These are phyloP conservation scores for Metacarcinus magister DNA, from an alignment of 2,888 invertebrate genomes.

Conservation along the genomic window DNA sequence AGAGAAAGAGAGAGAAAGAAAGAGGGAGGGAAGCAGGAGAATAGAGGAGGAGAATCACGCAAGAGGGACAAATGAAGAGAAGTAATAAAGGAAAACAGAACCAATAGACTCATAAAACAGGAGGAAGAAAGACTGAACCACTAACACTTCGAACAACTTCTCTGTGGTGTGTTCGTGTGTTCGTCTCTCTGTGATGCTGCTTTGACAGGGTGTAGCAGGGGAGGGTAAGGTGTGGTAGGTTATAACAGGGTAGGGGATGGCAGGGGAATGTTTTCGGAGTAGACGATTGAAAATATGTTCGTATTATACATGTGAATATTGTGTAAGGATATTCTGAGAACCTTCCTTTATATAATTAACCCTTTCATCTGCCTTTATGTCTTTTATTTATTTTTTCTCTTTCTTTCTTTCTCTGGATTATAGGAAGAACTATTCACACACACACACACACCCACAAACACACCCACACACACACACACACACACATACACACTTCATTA, in stretches of 20 bases:
- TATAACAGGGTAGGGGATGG: neutral
- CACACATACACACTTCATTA: too few species aligned
- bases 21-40: neutral
- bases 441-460: too few species aligned
- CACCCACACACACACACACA: too few species aligned
- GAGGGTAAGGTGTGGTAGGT: neutral
- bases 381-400: too few species aligned
- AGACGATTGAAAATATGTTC: too few species aligned
- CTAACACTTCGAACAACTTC: neutral
- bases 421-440: too few species aligned
- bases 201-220: neutral
- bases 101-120: neutral
- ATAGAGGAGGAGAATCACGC: neutral
- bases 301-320: too few species aligned
- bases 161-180: neutral
- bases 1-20: constrained; percentile 51
- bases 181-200: too few species aligned
- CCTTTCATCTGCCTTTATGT: too few species aligned
- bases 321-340: too few species aligned
- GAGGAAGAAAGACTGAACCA: neutral
- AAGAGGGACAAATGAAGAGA: neutral
- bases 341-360: too few species aligned
- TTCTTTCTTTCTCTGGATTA: too few species aligned
- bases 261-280: neutral
- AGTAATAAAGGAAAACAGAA: neutral